Evolutionary conservation across 2,797 vertebrate genomes (phyloP), one percentile per base, ranked within the genome.

Genomic region (Takifugu ocellatus): DNA sequence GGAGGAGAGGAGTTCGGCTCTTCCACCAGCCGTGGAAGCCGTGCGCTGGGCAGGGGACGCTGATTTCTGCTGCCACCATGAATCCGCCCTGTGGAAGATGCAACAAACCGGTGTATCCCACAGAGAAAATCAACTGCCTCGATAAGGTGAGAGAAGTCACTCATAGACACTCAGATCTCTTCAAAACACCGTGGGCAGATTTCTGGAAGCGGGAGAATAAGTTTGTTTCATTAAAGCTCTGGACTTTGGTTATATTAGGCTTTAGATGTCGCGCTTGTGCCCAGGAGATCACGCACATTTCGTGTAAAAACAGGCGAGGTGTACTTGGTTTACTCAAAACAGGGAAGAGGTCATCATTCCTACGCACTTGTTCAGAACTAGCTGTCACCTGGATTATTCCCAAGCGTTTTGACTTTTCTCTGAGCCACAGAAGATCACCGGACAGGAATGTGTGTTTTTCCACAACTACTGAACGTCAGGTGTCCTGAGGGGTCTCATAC

Each of bases 111-210:
- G 96, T 98, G 45, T 98, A 98, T 17, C 96, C 96, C 61, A 98
- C 96, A 63, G 96, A 98, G 82, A 98, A 97, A 91, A 92, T 98
- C 63, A 98, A 96, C 81, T 98, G 96, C 78, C 86, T 98, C 70
- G 96, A 98, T 71, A 98, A 98, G 95, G 96, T 98, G 88, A 87
- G 87, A 11, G 68, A 36, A 55, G 27, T 10, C 5, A 10, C 16
- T 3, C 10, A n/a, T 9, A 11, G 5, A n/a, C 43, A 16, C 43
- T 44, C 5, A n/a, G 43, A 6, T 16, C 5, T 17, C 5, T 44
- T n/a, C 31, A 9, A 33, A 33, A 33, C 36, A 2, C 36, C 14
- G 36, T 39, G 36, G 36, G 14, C 36, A 21, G 21, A 21, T 21
- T 21, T 21, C 21, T 21, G 21, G 21, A 21, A 21, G 21, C 21